Percentiles rank a stretch among this genome's conserved stretches.
Conservation (phyloP, 1,140 invertebrate genomes). For the Pachyrhynchus sulphureomaculatus region DNA sequence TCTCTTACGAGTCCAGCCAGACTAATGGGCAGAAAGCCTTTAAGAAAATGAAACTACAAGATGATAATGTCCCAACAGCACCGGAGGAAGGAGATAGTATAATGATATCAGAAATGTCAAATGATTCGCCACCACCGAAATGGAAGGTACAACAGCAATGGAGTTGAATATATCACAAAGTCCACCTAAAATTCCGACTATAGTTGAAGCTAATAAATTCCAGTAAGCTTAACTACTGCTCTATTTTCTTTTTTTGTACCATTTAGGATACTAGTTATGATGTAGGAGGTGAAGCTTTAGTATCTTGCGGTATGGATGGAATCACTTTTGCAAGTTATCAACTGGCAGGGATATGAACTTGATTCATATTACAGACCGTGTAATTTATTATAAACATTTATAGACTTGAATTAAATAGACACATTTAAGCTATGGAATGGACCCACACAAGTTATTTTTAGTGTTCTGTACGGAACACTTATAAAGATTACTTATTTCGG, state of each 20-base stretch:
- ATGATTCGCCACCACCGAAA: constrained; percentile 66
- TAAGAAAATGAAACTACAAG: constrained; percentile 31
- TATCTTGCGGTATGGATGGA: constrained; percentile 93
- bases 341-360: constrained; percentile 81
- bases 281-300: constrained; percentile 82
- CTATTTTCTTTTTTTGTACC: constrained; percentile 91
- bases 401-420: no score
- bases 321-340: constrained; percentile 83
- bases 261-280: constrained; percentile 89
- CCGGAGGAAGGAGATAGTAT: not conserved
- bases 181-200: constrained; percentile 24
- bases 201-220: constrained; percentile 54
- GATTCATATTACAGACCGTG: constrained; percentile 85
- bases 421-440: no score
- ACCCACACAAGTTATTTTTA: no score
- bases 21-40: constrained; percentile 29
- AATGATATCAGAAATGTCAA: constrained; percentile 51
- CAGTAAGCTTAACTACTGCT: constrained; percentile 80
- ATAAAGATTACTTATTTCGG: no score
- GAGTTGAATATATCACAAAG: not conserved
- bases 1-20: constrained; percentile 65
- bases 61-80: constrained; percentile 8
- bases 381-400: no score
- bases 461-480: no score
- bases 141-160: not conserved